These are phyloP conservation scores for Trichogramma dendrolimi DNA, from an alignment of 2,888 invertebrate species.

Conservation along the genomic window DNA sequence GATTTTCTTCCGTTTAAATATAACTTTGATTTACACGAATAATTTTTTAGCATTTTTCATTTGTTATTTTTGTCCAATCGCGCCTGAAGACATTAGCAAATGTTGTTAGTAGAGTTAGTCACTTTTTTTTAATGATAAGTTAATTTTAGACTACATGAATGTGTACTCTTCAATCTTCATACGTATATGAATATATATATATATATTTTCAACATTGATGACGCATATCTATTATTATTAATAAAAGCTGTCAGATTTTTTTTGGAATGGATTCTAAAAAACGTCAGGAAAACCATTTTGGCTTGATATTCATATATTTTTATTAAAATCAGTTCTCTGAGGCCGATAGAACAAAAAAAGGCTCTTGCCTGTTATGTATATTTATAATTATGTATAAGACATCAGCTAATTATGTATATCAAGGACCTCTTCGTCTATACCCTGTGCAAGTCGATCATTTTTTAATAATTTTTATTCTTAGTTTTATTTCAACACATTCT, in stretches of 20 bases:
- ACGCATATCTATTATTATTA: conserved; percentile 38
- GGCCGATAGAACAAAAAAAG: conserved; percentile 51
- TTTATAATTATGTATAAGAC: conserved; percentile 47
- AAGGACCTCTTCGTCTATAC: conserved; percentile 51
- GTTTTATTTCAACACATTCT: conserved; percentile 47
- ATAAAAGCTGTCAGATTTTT: conserved; percentile 32
- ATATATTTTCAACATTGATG: conserved; percentile 46
- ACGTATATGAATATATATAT: conserved; percentile 23
- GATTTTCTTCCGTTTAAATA: too few species aligned
- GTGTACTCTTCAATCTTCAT: conserved; percentile 12
- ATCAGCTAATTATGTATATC: conserved; percentile 48
- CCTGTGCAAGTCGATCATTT: conserved; percentile 44
- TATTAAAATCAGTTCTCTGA: conserved; percentile 38
- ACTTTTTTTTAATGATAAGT: too few species aligned
- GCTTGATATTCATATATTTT: conserved; percentile 34
- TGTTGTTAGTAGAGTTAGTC: too few species aligned
- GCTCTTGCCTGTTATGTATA: conserved; percentile 36
- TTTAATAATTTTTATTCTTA: conserved; percentile 38
- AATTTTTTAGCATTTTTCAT: too few species aligned
- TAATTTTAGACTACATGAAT: conserved; percentile 6
- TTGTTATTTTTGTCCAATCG: too few species aligned
- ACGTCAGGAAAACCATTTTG: conserved; percentile 45
- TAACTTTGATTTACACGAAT: too few species aligned
- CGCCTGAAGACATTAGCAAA: too few species aligned
- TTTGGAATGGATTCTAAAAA: conserved; percentile 43